phyloP scores from a whole-genome alignment of 2,113 vertebrate species.

The Sebastes fasciatus region DNA sequence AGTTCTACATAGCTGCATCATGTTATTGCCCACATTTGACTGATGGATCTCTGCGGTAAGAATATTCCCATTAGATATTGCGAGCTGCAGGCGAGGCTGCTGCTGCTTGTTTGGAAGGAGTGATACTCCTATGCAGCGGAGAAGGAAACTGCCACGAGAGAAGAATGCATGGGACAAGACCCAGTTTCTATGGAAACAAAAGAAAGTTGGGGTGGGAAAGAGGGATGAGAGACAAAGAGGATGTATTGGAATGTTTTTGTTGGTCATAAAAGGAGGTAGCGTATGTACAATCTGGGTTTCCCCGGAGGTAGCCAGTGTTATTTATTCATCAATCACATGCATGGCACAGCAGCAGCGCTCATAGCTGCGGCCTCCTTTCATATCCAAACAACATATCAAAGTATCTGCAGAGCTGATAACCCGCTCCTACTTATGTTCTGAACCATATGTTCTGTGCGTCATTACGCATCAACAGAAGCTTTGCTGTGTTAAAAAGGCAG shows the following conservation, averaged over 20 bases:
- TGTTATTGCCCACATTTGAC: conserved; percentile 31
- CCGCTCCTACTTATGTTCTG: conserved; percentile 1
- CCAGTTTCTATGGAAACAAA: conserved; percentile 84
- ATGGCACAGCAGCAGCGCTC: conserved; percentile 13
- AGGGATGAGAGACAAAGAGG: conserved; percentile 27
- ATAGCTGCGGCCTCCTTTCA: conserved; percentile 29
- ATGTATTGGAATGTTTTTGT: conserved; percentile 51
- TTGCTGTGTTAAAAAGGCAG: conserved; percentile 3
- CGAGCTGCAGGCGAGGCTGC: conserved; percentile 48
- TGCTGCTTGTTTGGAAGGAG: conserved; percentile 58
- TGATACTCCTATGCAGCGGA: conserved; percentile 59
- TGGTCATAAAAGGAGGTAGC: conserved; percentile 43
- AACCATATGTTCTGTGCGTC: neutral
- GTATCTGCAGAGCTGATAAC: conserved; percentile 21
- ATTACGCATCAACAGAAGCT: neutral
- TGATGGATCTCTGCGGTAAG: conserved; percentile 46
- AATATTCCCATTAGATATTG: conserved; percentile 36
- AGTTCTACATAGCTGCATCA: conserved; percentile 12
- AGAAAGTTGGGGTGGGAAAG: conserved; percentile 41
- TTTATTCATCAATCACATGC: conserved; percentile 57
- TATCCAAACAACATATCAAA: conserved; percentile 39
- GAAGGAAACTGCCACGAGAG: conserved; percentile 59
- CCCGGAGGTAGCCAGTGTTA: conserved; percentile 41
- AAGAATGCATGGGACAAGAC: conserved; percentile 68
- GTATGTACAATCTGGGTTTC: conserved; percentile 36